Base-by-base conservation (phyloP, 2,113 vertebrate species). In the Tachuris rubrigastra region DNA sequence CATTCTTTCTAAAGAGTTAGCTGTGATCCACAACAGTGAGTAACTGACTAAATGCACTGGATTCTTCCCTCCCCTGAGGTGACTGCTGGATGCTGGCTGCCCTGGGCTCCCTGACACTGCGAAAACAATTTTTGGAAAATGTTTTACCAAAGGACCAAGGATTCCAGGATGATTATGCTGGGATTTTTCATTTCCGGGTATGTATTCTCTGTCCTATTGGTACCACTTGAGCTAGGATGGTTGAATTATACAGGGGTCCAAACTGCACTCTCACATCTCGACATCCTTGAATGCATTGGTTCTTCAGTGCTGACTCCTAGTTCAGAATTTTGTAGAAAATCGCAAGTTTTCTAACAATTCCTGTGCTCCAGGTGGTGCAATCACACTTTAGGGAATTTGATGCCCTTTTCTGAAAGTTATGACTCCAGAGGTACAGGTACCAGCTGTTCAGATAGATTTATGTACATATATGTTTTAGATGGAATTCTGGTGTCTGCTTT, bases 81-180 rank as follows among this genome's bases (percentile, higher is more conserved):
- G 96, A 98, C n/a, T 98, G 98, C 88, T 98, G 98, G 98, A 75
- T 98, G 92, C 97, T 98, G 78, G 97, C 98, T 78, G 98, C 97
- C 1, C 94, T 98, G 74, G 98, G 98, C 6, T 97, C 98, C 68
- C 90, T 98, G 95, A 98, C 98, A 8, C 92, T 97, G 87, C 95
- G 94, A 60, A 97, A 94, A 21, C 44, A 58, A 1, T 92, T 97
- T 84, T 86, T 98, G 76, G 79, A 94, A 81, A 97, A 97, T 33
- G 97, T 98, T 67, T 52, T 98, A 53, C 98, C 98, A 12, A 89
- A 20, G 58, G 92, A 97, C 58, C 98, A 98, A 95, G 98, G 97
- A 87, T 98, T 98, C 67, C 93, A 94, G 56, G 14, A 91, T 0
- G 13, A 90, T 50, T 98, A 98, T 46, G 98, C 98, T 8, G 98